Percentiles rank a stretch among this genome's conserved stretches.
phyloP scores from a whole-genome alignment of 2,888 invertebrate species.

The Itoplectis maculator region DNA sequence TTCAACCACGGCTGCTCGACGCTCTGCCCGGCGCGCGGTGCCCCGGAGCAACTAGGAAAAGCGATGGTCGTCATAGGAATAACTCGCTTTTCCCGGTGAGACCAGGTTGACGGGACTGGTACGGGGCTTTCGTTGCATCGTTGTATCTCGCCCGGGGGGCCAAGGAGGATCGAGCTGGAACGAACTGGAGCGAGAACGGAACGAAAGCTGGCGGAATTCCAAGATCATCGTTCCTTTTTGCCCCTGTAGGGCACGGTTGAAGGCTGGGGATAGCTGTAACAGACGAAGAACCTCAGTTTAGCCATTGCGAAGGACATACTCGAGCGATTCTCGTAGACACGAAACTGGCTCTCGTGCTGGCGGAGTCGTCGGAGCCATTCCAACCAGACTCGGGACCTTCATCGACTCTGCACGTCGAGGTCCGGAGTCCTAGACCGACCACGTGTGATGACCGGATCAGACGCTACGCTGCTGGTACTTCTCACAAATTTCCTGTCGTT shows the following conservation, averaged over 20 bases:
- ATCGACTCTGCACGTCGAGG: constrained; percentile 29
- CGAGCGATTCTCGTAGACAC: constrained; percentile 29
- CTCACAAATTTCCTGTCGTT: constrained; percentile 71
- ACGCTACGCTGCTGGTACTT: constrained; percentile 45
- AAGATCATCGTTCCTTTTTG: constrained; percentile 63
- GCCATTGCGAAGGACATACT: constrained; percentile 33
- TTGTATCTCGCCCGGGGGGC: constrained; percentile 63
- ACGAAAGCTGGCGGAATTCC: constrained; percentile 68
- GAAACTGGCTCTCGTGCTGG: constrained; percentile 14
- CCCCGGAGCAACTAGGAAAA: constrained; percentile 51
- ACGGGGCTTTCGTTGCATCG: constrained; percentile 61
- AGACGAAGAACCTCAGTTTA: constrained; percentile 44
- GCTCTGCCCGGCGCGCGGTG: not conserved
- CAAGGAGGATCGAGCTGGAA: constrained; percentile 51
- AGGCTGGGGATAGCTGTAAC: constrained; percentile 29
- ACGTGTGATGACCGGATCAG: constrained; percentile 16
- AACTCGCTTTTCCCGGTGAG: constrained; percentile 61
- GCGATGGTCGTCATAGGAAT: constrained; percentile 57
- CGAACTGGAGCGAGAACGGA: constrained; percentile 55
- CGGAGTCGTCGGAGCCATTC: constrained; percentile 27
- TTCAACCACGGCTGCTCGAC: constrained; percentile 39
- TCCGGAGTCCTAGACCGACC: constrained; percentile 23
- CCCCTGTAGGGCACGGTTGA: constrained; percentile 40
- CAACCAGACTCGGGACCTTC: constrained; percentile 16
- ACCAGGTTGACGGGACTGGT: constrained; percentile 52